phyloP scores from a whole-genome alignment of 2,888 invertebrate genomes.

The Drosophila tripunctata region DNA sequence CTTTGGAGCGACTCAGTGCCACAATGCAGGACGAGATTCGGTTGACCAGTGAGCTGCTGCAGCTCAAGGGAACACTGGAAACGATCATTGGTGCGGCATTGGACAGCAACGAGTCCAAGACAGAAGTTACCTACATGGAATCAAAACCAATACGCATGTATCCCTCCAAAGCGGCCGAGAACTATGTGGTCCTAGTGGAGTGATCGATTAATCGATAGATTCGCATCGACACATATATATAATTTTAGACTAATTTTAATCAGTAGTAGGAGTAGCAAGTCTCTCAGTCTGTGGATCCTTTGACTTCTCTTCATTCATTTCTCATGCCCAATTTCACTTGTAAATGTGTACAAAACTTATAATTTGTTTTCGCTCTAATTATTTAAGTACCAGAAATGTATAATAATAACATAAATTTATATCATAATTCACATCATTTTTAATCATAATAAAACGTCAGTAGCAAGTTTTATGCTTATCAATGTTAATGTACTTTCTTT shows the following conservation, averaged over 20 bases:
- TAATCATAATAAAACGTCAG: conserved; percentile 21
- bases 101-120: conserved; percentile 84
- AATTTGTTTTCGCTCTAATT: conserved; percentile 41
- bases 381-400: conserved; percentile 28
- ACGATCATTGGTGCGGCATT: conserved; percentile 86
- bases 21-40: conserved; percentile 89
- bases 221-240: background rate
- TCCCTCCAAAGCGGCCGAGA: conserved; percentile 79
- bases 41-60: conserved; percentile 87
- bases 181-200: conserved; percentile 65
- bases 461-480: conserved; percentile 34
- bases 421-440: too few species aligned
- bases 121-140: conserved; percentile 17
- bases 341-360: conserved; percentile 44
- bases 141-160: conserved; percentile 55
- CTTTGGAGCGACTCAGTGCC: conserved; percentile 87
- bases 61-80: conserved; percentile 89
- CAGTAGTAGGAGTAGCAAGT: too few species aligned
- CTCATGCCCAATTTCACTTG: conserved; percentile 23
- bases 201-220: conserved; percentile 56
- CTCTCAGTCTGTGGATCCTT: background rate
- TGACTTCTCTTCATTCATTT: background rate
- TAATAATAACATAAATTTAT: background rate
- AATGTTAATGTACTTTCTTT: conserved; percentile 20
- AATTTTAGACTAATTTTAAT: background rate